Evolutionary conservation across 2,113 vertebrate species (phyloP).

Genomic region (Peucedramus taeniatus): DNA sequence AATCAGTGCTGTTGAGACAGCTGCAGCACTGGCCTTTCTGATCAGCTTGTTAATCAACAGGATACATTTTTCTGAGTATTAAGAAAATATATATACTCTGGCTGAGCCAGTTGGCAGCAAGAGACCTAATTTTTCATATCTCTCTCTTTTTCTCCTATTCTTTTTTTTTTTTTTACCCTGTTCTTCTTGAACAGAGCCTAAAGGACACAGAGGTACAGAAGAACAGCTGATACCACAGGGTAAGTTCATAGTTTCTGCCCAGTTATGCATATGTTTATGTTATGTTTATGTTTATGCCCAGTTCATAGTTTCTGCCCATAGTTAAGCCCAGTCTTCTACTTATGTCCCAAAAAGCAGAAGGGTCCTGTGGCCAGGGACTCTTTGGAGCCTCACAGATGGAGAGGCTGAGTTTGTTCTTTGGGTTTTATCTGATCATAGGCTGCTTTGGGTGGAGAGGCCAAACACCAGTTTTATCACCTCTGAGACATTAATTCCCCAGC

Average conservation of each 20-base stretch:
- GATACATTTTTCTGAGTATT: conserved; percentile 12
- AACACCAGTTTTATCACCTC: not conserved
- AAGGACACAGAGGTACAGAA: conserved; percentile 37
- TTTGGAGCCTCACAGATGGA: not conserved
- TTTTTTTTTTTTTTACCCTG: not conserved
- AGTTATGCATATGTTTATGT: no score
- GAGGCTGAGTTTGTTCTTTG: not conserved
- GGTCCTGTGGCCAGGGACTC: not conserved
- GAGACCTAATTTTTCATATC: conserved; percentile 8
- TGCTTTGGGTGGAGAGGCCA: not conserved
- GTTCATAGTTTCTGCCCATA: not conserved
- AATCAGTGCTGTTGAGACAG: conserved; percentile 55
- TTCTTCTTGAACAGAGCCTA: conserved; percentile 4
- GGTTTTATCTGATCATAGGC: not conserved
- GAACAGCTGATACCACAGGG: conserved; percentile 50
- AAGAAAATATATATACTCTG: conserved; percentile 1
- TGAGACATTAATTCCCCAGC: not conserved
- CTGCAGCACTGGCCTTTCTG: conserved; percentile 31
- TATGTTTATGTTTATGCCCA: no score
- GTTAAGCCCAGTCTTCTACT: no score
- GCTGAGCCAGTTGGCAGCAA: conserved; percentile 27
- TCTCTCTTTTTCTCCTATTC: not conserved
- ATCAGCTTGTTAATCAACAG: conserved; percentile 57
- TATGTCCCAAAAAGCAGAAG: not conserved
- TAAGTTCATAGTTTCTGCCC: conserved; percentile 2